A percentile compares a stretch with the other conserved stretches of the same genome.
Evolutionary conservation across 30 jellyfish, hydroid and myxozoan species (phyloP).

Genomic region (Aurelia sp.): DNA sequence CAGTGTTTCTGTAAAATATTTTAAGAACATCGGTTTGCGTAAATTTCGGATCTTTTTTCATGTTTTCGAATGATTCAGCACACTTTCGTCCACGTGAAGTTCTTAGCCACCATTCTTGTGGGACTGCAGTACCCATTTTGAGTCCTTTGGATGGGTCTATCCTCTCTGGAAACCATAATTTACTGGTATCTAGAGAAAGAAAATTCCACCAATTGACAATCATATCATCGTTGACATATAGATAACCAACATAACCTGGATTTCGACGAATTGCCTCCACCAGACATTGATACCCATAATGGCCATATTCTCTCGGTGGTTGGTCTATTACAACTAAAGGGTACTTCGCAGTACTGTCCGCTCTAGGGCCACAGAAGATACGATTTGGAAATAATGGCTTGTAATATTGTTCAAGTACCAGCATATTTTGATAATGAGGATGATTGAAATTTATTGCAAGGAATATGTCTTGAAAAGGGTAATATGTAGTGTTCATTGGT

Average conservation of each 20-base stretch:
- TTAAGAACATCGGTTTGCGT: background rate
- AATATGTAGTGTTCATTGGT: background rate
- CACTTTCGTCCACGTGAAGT: constrained; percentile 46
- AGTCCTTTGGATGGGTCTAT: background rate
- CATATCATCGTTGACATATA: constrained; percentile 75
- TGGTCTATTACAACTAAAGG: constrained; percentile 26
- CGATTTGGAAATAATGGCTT: constrained; percentile 48
- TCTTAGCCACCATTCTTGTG: constrained; percentile 41
- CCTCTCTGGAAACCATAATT: constrained; percentile 64
- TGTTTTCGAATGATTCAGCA: constrained; percentile 7
- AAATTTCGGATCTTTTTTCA: constrained; percentile 14
- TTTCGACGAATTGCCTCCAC: constrained; percentile 63
- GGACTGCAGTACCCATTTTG: background rate
- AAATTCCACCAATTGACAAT: constrained; percentile 78
- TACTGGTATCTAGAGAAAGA: constrained; percentile 21
- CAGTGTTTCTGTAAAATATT: constrained; percentile 7
- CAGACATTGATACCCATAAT: constrained; percentile 70
- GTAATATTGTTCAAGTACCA: constrained; percentile 35
- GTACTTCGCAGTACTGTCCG: constrained; percentile 6
- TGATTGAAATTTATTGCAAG: constrained; percentile 78
- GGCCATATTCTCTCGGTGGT: constrained; percentile 33
- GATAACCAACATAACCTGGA: constrained; percentile 73
- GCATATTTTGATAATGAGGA: constrained; percentile 54
- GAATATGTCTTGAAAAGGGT: constrained; percentile 26
- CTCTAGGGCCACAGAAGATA: constrained; percentile 76